Conservation (phyloP, 2,113 vertebrate species). For the Microtus pennsylvanicus region DNA sequence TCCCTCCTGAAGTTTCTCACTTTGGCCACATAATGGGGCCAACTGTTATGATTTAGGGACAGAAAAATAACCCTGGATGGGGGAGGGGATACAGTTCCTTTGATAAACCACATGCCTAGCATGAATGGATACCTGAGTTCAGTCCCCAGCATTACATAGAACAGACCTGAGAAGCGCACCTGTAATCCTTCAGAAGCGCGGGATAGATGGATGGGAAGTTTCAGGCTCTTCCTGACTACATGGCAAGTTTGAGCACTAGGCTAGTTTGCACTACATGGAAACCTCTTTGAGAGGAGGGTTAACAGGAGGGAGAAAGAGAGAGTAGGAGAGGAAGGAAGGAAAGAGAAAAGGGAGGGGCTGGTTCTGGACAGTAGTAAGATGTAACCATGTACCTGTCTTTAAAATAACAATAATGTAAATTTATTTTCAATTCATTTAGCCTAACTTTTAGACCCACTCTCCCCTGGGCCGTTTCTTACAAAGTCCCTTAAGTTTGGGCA, state of each 20-base stretch:
- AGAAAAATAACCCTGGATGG: background rate
- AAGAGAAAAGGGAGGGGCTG: background rate
- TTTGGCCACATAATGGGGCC: background rate
- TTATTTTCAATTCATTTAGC: conserved; percentile 20
- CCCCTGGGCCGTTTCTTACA: background rate
- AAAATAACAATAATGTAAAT: background rate
- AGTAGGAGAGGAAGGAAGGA: background rate
- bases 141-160: background rate
- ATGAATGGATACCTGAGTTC: background rate
- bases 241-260: background rate
- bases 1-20: background rate
- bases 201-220: background rate
- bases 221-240: background rate
- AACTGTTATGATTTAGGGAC: background rate
- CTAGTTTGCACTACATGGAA: background rate
- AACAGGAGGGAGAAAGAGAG: background rate
- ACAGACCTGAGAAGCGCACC: background rate
- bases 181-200: background rate
- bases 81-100: background rate
- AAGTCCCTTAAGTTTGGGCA: background rate
- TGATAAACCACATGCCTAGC: background rate
- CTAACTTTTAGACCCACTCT: conserved; percentile 24
- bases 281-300: background rate
- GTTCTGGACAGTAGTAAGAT: background rate
- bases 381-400: background rate